Base-by-base conservation (phyloP, 2,888 invertebrate genomes). In the Nemotelus pantherinus region DNA sequence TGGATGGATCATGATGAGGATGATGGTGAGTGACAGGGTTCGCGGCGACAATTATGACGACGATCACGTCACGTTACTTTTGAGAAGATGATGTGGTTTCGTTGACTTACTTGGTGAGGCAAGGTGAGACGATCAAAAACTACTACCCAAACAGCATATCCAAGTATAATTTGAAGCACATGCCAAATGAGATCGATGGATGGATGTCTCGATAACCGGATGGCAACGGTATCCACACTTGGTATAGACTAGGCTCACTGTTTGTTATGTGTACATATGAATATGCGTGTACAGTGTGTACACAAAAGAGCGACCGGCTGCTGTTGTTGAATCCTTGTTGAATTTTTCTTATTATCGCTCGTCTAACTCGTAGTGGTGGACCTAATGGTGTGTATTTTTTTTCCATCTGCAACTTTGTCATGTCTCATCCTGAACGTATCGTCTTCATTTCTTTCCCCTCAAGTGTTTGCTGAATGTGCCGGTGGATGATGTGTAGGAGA, bases 131-230 rank as follows among this genome's bases (percentile, higher is more conserved):
- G 57, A 63, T 63, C 41, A 63, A 43, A 43, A 63, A 39, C 43
- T 7, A 55, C 70, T 71, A 53, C 70, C 60, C 72, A 72, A 72
- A 72, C 53, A 25, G 25, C 25, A 71, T 10, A 72, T 25, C 39
- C 43, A 63, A 39, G 7, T 53, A 53, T 71, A 53, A 10, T 74
- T 74, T 74, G 74, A 72, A 72, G 60, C 74, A 74, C 74, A 63
- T 74, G 74, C 63, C 63, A 60, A 74, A 74, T 74, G 74, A 25
- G 25, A 25, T 25, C 25, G 25, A 25, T 25, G 25, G 25, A 68
- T 50, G 72, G 47, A 58, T 72, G 72, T 74, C 74, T 74, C 60
- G 74, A 74, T 74, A 74, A 74, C 74, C 74, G 63, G 60, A 74
- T 74, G 60, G 60, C 60, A 74, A 74, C 50, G 63, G 63, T 74